Evolutionary conservation across 2,113 vertebrate genomes (phyloP).

Genomic region (Spea bombifrons): DNA sequence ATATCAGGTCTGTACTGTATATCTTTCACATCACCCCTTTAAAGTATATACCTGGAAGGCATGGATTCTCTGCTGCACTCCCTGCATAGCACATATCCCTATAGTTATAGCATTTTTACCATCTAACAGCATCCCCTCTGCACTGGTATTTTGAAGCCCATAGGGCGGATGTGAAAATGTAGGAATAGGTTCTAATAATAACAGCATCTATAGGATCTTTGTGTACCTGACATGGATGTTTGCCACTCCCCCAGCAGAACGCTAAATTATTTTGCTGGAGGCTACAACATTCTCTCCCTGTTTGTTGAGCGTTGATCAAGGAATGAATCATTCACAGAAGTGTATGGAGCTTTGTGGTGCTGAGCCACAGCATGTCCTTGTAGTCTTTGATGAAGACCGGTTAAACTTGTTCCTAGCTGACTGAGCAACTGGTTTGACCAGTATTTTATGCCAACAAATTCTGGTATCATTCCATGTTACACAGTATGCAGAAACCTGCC

Average conservation of each 20-base stretch:
- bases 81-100: not conserved
- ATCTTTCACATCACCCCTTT: not conserved
- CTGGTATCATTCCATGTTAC: constrained; percentile 83
- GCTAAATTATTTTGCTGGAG: constrained; percentile 76
- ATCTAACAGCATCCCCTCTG: not conserved
- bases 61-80: not conserved
- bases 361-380: constrained; percentile 72
- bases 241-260: constrained; percentile 60
- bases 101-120: not conserved
- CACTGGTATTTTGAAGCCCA: not conserved
- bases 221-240: constrained; percentile 57
- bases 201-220: constrained; percentile 59
- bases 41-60: not conserved
- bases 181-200: not conserved
- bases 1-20: not conserved
- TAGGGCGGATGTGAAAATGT: not conserved
- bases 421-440: constrained; percentile 73
- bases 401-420: constrained; percentile 71
- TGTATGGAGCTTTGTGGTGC: constrained; percentile 58
- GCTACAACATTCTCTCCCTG: constrained; percentile 73
- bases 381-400: constrained; percentile 77
- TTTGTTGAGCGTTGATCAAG: constrained; percentile 65
- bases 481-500: constrained; percentile 80
- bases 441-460: constrained; percentile 83
- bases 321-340: constrained; percentile 67